Percentiles rank a stretch among this genome's conserved stretches.
phyloP scores from a whole-genome alignment of 1,140 invertebrate species.

The Drosophila subobscura region DNA sequence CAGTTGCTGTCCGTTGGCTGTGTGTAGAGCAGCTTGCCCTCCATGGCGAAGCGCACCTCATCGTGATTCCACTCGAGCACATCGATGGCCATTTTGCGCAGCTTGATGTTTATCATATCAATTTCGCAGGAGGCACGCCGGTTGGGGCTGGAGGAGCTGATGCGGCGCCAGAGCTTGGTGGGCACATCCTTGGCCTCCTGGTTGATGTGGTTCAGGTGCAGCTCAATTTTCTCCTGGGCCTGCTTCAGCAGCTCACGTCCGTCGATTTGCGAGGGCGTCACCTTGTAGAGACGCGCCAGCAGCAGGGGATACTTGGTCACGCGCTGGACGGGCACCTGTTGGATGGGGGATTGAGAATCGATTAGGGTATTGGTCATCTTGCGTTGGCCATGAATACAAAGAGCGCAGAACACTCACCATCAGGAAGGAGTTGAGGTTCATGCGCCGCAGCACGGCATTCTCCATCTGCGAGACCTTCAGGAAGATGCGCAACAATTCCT shows the following conservation, averaged over 20 bases:
- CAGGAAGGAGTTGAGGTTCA: slow-evolving; percentile 98
- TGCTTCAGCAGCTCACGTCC: slow-evolving; percentile 91
- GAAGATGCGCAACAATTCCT: slow-evolving; percentile 96
- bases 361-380: slow-evolving; percentile 1
- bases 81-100: slow-evolving; percentile 96
- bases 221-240: slow-evolving; percentile 95
- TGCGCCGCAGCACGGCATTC: slow-evolving; percentile 94
- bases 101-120: slow-evolving; percentile 93
- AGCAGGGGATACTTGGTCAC: slow-evolving; percentile 97
- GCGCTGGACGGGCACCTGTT: slow-evolving; percentile 92
- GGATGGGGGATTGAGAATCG: not conserved
- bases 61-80: slow-evolving; percentile 96
- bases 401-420: slow-evolving; percentile 89
- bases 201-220: slow-evolving; percentile 97
- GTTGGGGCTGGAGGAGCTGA: slow-evolving; percentile 90
- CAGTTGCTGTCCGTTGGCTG: slow-evolving; percentile 95
- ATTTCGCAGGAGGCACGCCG: slow-evolving; percentile 89
- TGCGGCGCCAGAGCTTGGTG: slow-evolving; percentile 94
- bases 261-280: slow-evolving; percentile 92
- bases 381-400: not conserved
- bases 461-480: slow-evolving; percentile 98
- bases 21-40: slow-evolving; percentile 93
- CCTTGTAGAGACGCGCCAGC: slow-evolving; percentile 94
- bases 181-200: slow-evolving; percentile 95
- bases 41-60: slow-evolving; percentile 92